These are phyloP conservation scores for Heliconius hortense DNA, from an alignment of 2,888 invertebrate genomes.

Conservation along the genomic window DNA sequence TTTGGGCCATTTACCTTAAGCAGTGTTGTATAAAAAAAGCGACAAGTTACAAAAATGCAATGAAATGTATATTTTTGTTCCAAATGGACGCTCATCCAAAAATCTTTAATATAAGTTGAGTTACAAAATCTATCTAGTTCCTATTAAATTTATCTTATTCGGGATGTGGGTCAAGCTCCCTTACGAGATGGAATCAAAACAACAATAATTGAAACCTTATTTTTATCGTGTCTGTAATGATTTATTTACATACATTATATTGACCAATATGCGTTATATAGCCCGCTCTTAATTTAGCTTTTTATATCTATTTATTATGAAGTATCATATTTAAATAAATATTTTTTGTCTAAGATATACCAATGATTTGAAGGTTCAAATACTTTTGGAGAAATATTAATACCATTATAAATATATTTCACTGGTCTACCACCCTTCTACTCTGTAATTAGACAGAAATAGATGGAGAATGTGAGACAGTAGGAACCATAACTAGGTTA, in stretches of 20 bases:
- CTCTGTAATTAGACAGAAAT: background rate
- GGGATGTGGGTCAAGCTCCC: slow-evolving; percentile 41
- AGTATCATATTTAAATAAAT: background rate
- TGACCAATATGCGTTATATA: background rate
- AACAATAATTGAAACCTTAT: slow-evolving; percentile 30
- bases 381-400: background rate
- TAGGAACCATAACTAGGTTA: background rate
- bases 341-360: background rate
- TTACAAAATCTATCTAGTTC: slow-evolving; percentile 36
- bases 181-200: slow-evolving; percentile 39
- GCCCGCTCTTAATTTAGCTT: background rate
- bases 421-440: background rate
- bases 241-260: slow-evolving; percentile 2
- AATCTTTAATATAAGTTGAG: background rate
- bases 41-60: no score
- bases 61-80: no score
- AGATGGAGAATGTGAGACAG: background rate
- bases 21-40: no score
- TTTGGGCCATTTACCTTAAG: no score
- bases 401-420: background rate
- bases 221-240: background rate
- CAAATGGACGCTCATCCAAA: background rate
- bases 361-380: background rate
- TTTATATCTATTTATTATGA: background rate
- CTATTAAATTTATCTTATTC: slow-evolving; percentile 29